Base-by-base conservation (phyloP, 2,113 vertebrate genomes). In the Theropithecus gelada region DNA sequence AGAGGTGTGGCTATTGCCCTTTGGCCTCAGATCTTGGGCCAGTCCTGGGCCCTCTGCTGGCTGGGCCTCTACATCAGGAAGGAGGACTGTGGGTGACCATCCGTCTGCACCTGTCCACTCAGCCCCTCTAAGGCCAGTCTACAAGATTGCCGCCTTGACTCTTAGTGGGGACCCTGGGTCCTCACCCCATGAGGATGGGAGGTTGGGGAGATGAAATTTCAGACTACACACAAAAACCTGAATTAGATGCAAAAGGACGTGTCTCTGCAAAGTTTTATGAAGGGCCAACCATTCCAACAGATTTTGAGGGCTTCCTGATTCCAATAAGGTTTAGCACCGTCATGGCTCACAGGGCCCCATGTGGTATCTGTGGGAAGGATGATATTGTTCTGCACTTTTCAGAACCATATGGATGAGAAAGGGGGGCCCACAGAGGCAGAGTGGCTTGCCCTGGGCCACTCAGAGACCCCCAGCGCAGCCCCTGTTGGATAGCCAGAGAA, bases 131-230 rank as follows among this genome's bases (percentile, higher is more conserved):
- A 75, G 87, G 5, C 43, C 82, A 64, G 3, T 32, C 82, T 23
- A 12, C 27, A 0, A 48, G 32, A 4, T 17, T 40, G 27, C 80
- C 0, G 0, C 75, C 32, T 50, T 32, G 18, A 59, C n/a, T 57
- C 38, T 22, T 35, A 4, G 55, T 13, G 75, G 64, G 48, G 2
- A 5, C 32, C n/a, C 57, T 57, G 27, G 59, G 35, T 22, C 48
- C 81, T 84, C 0, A 1, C 10, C 48, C 35, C 1, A 32, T 22
- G 27, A 11, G 25, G 61, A 30, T 64, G 61, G 27, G 61, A 64
- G 61, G 6, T 3, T 5, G 66, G 2, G 22, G 18, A 18, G 22
- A 22, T 20, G 48, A 48, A 3, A 2, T 66, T n/a, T 57, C 64
- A 11, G 43, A 50, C 64, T 43, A 9, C 88, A 38, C 43, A 10